Evolutionary conservation across 2,888 invertebrate species (phyloP).

Genomic region (Drosophila multiciliata): DNA sequence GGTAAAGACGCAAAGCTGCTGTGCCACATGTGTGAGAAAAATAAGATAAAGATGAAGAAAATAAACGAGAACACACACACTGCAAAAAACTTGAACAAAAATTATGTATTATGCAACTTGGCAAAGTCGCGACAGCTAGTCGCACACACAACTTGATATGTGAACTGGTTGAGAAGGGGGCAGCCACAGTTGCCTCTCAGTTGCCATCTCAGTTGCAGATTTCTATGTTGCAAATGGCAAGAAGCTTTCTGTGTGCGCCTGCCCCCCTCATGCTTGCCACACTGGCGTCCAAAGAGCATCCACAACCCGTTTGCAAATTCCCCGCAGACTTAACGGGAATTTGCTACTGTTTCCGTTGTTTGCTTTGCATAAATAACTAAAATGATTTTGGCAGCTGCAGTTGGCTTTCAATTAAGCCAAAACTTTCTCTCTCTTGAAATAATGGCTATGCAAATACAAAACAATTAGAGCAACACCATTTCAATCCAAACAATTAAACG

Average conservation of each 20-base stretch:
- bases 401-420: constrained; percentile 61
- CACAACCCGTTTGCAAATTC: neutral
- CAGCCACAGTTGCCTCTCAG: constrained; percentile 41
- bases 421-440: constrained; percentile 37
- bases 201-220: constrained; percentile 48
- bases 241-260: constrained; percentile 28
- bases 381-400: constrained; percentile 60
- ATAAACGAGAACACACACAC: constrained; percentile 46
- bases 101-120: constrained; percentile 72
- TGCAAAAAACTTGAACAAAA: constrained; percentile 71
- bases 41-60: constrained; percentile 31
- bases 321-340: neutral
- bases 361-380: constrained; percentile 55
- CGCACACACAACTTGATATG: constrained; percentile 13
- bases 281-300: constrained; percentile 24
- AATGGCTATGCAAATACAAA: constrained; percentile 66
- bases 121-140: constrained; percentile 57
- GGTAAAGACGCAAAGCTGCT: constrained; percentile 50
- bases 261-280: constrained; percentile 21
- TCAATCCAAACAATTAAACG: neutral
- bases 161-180: neutral
- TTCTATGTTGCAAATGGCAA: constrained; percentile 58
- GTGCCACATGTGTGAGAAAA: constrained; percentile 44
- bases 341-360: constrained; percentile 5
- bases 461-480: constrained; percentile 39